phyloP scores from a whole-genome alignment of 64 coral and sea anemone species.

The Stichodactyla helianthus region DNA sequence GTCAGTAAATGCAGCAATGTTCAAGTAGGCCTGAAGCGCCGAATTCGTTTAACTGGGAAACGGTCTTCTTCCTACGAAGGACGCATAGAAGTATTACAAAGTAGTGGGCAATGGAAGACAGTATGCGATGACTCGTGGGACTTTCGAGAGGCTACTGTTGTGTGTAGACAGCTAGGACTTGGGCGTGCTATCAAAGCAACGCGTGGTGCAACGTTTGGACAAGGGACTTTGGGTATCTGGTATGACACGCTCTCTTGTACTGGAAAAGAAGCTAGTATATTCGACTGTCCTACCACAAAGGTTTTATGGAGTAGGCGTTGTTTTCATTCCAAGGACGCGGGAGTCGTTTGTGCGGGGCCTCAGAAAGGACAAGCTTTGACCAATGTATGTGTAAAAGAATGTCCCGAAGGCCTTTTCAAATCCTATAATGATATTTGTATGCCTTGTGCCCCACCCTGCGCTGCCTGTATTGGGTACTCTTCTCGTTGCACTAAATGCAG shows the following conservation, averaged over 20 bases:
- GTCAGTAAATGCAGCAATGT: slow-evolving; percentile 16
- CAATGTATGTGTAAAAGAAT: slow-evolving; percentile 40
- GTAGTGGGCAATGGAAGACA: slow-evolving; percentile 37
- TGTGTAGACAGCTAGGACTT: slow-evolving; percentile 65
- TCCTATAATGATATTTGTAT: slow-evolving; percentile 41
- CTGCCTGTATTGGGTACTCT: slow-evolving; percentile 44
- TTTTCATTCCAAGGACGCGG: slow-evolving; percentile 78
- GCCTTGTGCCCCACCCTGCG: slow-evolving; percentile 40
- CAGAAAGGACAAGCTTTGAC: slow-evolving; percentile 10
- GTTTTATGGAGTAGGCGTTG: slow-evolving; percentile 46
- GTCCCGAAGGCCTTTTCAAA: slow-evolving; percentile 55
- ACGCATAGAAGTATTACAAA: slow-evolving; percentile 56
- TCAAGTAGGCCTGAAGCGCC: slow-evolving; percentile 38
- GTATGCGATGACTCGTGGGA: slow-evolving; percentile 78
- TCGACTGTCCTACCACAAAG: slow-evolving; percentile 35
- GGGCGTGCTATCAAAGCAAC: slow-evolving; percentile 52
- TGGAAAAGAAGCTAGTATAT: slow-evolving; percentile 43
- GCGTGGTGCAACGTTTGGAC: slow-evolving; percentile 47
- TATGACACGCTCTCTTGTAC: slow-evolving; percentile 44
- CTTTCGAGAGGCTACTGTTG: slow-evolving; percentile 64
- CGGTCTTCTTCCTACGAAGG: slow-evolving; percentile 48
- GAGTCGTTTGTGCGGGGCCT: slow-evolving; percentile 66
- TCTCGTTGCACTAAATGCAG: slow-evolving; percentile 65
- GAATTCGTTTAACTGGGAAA: slow-evolving; percentile 45
- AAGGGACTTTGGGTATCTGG: slow-evolving; percentile 45